These are phyloP conservation scores for Synanceia verrucosa DNA, from an alignment of 2,797 vertebrate genomes.

Conservation along the genomic window DNA sequence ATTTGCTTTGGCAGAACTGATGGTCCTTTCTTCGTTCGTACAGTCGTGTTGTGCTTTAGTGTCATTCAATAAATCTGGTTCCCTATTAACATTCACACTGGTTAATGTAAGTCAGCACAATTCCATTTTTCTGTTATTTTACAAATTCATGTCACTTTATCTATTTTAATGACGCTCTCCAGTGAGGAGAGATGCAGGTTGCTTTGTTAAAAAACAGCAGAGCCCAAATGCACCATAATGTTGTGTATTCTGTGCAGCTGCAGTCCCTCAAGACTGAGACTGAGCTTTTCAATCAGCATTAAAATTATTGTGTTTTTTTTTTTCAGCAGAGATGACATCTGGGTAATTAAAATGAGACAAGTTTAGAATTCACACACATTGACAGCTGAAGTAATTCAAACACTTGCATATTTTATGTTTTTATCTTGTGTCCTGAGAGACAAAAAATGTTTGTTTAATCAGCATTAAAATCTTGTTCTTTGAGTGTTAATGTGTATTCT, in stretches of 20 bases:
- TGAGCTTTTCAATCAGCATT: constrained; percentile 10
- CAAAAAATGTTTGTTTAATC: neutral
- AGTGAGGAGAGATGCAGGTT: neutral
- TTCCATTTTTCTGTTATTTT: neutral
- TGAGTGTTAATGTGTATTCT: neutral
- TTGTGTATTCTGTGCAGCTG: constrained; percentile 1
- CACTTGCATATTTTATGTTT: constrained; percentile 2
- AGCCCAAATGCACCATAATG: neutral
- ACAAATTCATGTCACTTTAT: neutral
- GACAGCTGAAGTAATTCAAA: neutral
- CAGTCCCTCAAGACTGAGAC: neutral
- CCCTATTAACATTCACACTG: neutral
- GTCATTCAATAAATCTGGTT: neutral
- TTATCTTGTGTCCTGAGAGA: neutral
- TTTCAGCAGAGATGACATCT: constrained; percentile 2
- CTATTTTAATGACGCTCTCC: neutral
- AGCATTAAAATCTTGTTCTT: neutral
- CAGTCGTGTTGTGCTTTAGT: neutral
- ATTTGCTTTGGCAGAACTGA: too few relatives aligned
- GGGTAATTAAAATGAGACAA: constrained; percentile 19
- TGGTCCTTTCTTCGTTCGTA: neutral
- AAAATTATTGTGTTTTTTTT: neutral
- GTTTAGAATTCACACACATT: neutral
- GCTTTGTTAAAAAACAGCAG: neutral
- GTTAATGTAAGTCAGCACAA: neutral